Conservation (phyloP, 1,140 invertebrate species). For the Capitella teleta region DNA sequence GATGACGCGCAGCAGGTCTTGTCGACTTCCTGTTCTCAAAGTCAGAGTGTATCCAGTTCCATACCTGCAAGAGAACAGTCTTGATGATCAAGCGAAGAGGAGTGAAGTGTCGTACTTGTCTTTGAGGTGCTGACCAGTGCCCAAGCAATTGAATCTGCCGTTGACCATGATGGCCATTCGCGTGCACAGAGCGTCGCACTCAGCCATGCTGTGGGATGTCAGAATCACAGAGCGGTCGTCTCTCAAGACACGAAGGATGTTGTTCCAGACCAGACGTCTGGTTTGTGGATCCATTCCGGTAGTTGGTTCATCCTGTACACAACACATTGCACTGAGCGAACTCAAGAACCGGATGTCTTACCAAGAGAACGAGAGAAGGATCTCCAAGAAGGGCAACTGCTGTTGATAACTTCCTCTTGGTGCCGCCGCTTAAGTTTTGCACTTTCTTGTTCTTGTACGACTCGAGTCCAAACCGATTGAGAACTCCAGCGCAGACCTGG, state of each 20-base stretch:
- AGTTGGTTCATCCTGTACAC: slow-evolving; percentile 14
- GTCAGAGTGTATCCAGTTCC: too few species aligned
- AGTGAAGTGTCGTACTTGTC: slow-evolving; percentile 28
- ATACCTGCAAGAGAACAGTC: neutral
- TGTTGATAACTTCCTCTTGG: slow-evolving; percentile 34
- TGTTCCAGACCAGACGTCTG: slow-evolving; percentile 39
- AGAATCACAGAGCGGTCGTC: slow-evolving; percentile 21
- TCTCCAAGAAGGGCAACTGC: slow-evolving; percentile 47
- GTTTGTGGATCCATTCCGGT: slow-evolving; percentile 44
- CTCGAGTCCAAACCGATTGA: too few species aligned
- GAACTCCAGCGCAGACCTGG: too few species aligned
- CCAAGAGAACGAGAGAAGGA: slow-evolving; percentile 62
- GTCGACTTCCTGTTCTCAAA: neutral
- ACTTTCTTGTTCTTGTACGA: too few species aligned
- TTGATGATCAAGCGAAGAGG: neutral
- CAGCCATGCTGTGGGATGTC: slow-evolving; percentile 45
- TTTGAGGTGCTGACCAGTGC: slow-evolving; percentile 44
- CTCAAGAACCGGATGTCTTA: slow-evolving; percentile 14
- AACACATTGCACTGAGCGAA: neutral
- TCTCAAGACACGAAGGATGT: slow-evolving; percentile 14
- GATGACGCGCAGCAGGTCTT: neutral
- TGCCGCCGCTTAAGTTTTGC: too few species aligned
- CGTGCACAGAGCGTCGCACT: slow-evolving; percentile 47
- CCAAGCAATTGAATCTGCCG: slow-evolving; percentile 40
- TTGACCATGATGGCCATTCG: slow-evolving; percentile 47